Evolutionary conservation across 2,113 vertebrate genomes (phyloP), one percentile per base, ranked within the genome.

Genomic region (Salvelinus namaycush): DNA sequence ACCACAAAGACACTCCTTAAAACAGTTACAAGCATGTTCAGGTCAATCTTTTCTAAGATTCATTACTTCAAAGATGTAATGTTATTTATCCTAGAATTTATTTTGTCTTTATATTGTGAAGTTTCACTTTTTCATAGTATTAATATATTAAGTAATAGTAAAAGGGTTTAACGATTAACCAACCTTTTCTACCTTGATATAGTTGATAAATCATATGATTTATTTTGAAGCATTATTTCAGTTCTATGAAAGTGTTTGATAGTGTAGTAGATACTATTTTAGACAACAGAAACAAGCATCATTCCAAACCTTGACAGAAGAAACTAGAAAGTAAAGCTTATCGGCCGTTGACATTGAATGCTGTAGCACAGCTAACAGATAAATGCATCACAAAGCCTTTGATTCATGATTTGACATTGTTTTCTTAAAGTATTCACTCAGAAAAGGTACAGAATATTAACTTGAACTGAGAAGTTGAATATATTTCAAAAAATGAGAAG

Each of bases 131-230:
- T 75, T 84, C 80, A 57, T 78, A 64, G 57, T 54, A 26, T 44
- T 39, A 39, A 14, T 34, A 16, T 67, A 67, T 27, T 11, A 34
- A 48, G 64, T 70, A 70, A 64, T 76, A 22, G 26, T 73, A 5
- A 59, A 60, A 68, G n/a, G 48, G n/a, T 78, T 59, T 66, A 73
- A 16, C 29, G 20, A 78, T 74, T 14, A 62, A 68, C 59, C 13
- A 31, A 57, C 71, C 14, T 87, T 86, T 87, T 85, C 73, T 84
- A 81, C 73, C 82, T 69, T 76, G 76, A 77, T 68, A 70, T 60
- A 72, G 11, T 73, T 44, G 39, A 31, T 27, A 66, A 34, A 75
- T 34, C 57, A 48, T 76, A 57, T 76, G 2, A 69, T 84, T 84
- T 74, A 60, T 76, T 78, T 80, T 80, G 51, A 68, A 79, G 34